A percentile compares a stretch with the other conserved stretches of the same genome.
Conservation (phyloP, 2,113 vertebrate genomes). For the Microcebus jonahi region DNA sequence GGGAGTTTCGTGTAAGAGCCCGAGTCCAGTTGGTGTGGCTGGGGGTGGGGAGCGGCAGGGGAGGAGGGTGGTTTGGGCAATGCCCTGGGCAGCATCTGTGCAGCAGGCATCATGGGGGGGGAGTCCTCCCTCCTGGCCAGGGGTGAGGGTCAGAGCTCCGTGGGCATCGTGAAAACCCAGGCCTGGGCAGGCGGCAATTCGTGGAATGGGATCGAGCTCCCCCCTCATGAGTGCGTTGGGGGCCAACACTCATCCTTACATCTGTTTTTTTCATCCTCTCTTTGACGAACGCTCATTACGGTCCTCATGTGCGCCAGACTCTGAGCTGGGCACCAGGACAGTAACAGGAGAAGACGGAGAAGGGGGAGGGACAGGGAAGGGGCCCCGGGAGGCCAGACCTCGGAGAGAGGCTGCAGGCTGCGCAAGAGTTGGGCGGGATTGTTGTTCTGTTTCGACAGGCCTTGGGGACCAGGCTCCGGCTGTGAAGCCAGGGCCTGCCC, state of each 20-base stretch:
- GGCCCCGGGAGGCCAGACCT: neutral
- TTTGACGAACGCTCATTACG: too few relatives aligned
- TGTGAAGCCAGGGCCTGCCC: neutral
- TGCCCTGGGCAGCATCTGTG: neutral
- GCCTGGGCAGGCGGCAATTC: too few relatives aligned
- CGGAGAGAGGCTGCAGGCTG: neutral
- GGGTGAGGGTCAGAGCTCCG: neutral
- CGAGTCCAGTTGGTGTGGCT: neutral
- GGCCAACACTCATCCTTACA: neutral
- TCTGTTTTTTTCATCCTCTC: neutral
- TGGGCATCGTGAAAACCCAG: fast-evolving
- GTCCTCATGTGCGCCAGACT: neutral
- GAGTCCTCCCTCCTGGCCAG: neutral
- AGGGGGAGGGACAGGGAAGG: neutral
- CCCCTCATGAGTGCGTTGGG: neutral
- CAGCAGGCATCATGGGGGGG: neutral
- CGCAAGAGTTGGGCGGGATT: neutral
- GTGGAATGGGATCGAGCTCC: neutral
- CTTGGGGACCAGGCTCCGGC: neutral
- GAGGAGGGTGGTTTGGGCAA: neutral
- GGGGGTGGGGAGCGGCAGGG: neutral
- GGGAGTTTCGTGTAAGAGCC: neutral
- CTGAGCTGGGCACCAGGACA: neutral
- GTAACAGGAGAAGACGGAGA: neutral
- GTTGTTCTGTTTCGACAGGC: neutral